These are phyloP conservation scores for Bombylius discolor DNA, from an alignment of 2,888 invertebrate genomes.

Conservation along the genomic window DNA sequence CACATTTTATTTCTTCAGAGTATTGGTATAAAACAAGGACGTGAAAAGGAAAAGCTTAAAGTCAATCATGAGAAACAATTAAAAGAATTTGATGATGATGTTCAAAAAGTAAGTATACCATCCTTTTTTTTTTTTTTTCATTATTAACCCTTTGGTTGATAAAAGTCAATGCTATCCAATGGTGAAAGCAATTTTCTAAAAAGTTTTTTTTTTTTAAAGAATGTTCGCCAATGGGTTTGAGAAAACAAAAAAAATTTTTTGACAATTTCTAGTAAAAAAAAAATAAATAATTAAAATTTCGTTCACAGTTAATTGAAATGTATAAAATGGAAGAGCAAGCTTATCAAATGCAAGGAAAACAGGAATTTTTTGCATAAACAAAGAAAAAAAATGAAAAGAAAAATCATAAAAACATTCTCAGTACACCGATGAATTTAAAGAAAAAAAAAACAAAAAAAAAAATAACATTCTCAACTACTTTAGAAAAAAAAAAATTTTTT, in stretches of 20 bases:
- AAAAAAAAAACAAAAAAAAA: no score
- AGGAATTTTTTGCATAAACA: slow-evolving; percentile 78
- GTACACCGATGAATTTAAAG: no score
- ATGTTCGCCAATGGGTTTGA: no score
- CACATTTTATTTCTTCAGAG: slow-evolving; percentile 36
- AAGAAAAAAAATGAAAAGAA: background rate
- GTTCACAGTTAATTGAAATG: slow-evolving; percentile 71
- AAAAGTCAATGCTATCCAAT: slow-evolving; percentile 16
- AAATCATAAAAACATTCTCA: no score
- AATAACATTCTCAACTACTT: no score
- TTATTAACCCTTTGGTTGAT: slow-evolving; percentile 3
- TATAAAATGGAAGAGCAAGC: slow-evolving; percentile 89
- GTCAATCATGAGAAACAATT: slow-evolving; percentile 84
- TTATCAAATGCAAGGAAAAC: slow-evolving; percentile 75
- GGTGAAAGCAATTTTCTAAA: no score
- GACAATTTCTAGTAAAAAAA: background rate
- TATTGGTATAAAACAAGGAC: slow-evolving; percentile 75
- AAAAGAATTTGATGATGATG: slow-evolving; percentile 76
- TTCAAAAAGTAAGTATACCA: slow-evolving; percentile 56
- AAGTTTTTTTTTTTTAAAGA: no score
- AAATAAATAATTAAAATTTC: background rate
- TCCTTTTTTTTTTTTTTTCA: no score
- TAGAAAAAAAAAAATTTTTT: no score
- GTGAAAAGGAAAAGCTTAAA: slow-evolving; percentile 85
- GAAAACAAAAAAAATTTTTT: background rate